These are phyloP conservation scores for Apostichopus parvimensis DNA, from an alignment of 35 echinoderm and acorn worm species.

Conservation along the genomic window DNA sequence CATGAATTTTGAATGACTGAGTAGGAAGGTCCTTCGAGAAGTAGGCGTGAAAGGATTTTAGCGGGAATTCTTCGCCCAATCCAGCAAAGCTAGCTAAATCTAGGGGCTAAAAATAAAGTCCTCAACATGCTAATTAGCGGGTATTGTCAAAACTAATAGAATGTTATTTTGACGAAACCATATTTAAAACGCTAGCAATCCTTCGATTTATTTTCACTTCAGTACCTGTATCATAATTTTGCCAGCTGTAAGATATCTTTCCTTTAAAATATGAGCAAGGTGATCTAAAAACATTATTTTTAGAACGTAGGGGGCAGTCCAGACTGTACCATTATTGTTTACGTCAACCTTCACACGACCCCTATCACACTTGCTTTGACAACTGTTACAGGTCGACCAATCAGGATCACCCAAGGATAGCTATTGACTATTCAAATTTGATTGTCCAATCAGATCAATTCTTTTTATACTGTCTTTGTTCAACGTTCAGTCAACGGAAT, in stretches of 20 bases:
- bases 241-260: not conserved
- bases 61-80: constrained; percentile 49
- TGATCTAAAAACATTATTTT: constrained; percentile 12
- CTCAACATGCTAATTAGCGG: constrained; percentile 55
- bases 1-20: constrained; percentile 54
- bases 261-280: not conserved
- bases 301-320: not conserved
- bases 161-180: not conserved
- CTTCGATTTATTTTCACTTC: not conserved
- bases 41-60: constrained; percentile 47
- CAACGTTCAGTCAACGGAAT: constrained; percentile 95
- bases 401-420: constrained; percentile 46
- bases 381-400: constrained; percentile 72
- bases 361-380: constrained; percentile 72
- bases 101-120: constrained; percentile 16
- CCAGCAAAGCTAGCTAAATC: constrained; percentile 3
- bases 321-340: constrained; percentile 39
- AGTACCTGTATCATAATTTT: not conserved
- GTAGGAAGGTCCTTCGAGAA: constrained; percentile 19
- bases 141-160: not conserved
- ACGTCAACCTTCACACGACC: not conserved
- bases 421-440: constrained; percentile 54
- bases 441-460: constrained; percentile 65
- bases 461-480: constrained; percentile 94
- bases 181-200: not conserved